Evolutionary conservation across 2,797 vertebrate genomes (phyloP).

Genomic region (Anolis apletophallus): DNA sequence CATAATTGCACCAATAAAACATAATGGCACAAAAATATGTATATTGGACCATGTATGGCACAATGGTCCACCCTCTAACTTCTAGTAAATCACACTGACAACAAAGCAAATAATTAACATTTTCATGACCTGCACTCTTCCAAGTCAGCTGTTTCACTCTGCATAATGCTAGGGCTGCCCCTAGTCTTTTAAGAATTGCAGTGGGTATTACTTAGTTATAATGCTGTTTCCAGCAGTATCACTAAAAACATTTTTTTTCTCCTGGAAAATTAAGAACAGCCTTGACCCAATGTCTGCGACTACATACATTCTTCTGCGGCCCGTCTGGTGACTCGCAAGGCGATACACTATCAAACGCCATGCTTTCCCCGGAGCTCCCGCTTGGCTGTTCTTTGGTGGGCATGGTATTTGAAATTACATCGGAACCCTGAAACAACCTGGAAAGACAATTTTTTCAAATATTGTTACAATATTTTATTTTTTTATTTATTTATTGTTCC

Average conservation of each 20-base stretch:
- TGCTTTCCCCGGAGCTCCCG: constrained; percentile 93
- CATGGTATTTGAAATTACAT: constrained; percentile 80
- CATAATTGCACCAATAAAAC: too few relatives aligned
- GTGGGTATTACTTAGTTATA: neutral
- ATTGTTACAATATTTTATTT: too few relatives aligned
- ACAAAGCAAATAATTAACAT: neutral
- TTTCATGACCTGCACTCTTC: too few relatives aligned
- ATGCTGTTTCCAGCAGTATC: neutral
- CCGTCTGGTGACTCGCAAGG: constrained; percentile 88
- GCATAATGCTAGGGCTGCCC: neutral
- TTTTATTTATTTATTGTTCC: too few relatives aligned
- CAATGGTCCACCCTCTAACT: neutral
- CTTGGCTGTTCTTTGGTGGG: constrained; percentile 87
- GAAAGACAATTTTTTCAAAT: too few relatives aligned
- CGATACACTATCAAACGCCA: constrained; percentile 92
- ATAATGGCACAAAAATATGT: too few relatives aligned
- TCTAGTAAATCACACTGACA: neutral
- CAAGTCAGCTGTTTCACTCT: neutral
- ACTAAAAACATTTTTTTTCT: neutral
- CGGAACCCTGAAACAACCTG: constrained; percentile 90
- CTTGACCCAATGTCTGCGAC: neutral
- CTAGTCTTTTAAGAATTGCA: neutral
- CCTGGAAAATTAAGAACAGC: neutral
- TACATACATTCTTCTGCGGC: constrained; percentile 86
- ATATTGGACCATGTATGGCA: too few relatives aligned